Percentiles rank a stretch among this genome's conserved stretches.
These are phyloP conservation scores for Troides oblongomaculatus DNA, from an alignment of 2,888 invertebrate genomes.

Conservation along the genomic window DNA sequence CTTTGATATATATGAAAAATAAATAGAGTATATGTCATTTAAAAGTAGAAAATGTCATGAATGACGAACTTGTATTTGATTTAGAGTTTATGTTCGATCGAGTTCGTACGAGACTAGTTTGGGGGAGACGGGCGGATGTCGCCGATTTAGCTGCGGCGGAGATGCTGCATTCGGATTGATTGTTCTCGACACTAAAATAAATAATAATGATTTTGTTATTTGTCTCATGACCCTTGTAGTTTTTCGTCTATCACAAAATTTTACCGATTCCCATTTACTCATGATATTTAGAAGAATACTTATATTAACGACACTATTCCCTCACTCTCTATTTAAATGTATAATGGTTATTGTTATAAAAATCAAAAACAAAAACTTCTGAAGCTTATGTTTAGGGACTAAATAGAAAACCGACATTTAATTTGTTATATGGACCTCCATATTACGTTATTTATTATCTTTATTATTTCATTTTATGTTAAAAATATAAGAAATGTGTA, in stretches of 20 bases:
- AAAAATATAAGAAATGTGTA: too few species aligned
- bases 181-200: slow-evolving; percentile 72
- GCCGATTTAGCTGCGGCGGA: slow-evolving; percentile 65
- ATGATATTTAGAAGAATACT: background rate
- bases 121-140: slow-evolving; percentile 67
- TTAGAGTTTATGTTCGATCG: slow-evolving; percentile 33
- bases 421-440: too few species aligned
- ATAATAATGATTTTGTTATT: slow-evolving; percentile 71
- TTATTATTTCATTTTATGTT: too few species aligned
- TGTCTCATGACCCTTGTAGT: slow-evolving; percentile 45
- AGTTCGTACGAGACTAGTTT: slow-evolving; percentile 39
- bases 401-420: too few species aligned
- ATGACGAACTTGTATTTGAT: slow-evolving; percentile 1
- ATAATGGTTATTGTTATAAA: too few species aligned
- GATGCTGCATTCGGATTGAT: slow-evolving; percentile 62
- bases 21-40: background rate
- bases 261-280: background rate
- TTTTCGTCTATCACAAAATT: background rate
- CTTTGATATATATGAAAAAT: background rate
- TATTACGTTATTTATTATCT: too few species aligned
- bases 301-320: background rate
- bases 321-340: too few species aligned
- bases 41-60: background rate
- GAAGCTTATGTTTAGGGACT: too few species aligned
- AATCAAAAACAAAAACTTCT: too few species aligned